These are phyloP conservation scores for Timema podura DNA, from an alignment of 2,888 invertebrate genomes.

Conservation along the genomic window DNA sequence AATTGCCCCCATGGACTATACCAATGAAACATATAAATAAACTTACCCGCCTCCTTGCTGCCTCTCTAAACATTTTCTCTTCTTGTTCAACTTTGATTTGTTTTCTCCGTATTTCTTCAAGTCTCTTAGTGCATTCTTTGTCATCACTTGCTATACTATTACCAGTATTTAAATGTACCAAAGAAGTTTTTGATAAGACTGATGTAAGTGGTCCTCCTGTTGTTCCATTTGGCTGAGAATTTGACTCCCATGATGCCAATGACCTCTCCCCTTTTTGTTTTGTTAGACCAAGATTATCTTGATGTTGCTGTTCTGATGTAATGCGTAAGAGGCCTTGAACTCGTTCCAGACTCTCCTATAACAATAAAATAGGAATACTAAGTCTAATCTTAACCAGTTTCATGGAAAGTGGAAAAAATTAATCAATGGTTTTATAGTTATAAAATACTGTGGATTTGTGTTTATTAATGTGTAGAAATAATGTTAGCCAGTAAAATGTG, in stretches of 20 bases:
- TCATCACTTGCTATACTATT: constrained; percentile 34
- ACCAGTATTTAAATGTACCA: not conserved
- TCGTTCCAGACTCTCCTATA: constrained; percentile 41
- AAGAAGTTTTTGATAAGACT: no score
- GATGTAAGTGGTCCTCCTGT: no score
- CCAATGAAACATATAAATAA: not conserved
- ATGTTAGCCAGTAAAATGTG: no score
- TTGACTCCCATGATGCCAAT: no score
- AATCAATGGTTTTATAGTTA: no score
- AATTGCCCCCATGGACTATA: no score
- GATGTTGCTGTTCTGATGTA: constrained; percentile 42
- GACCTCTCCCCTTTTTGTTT: not conserved
- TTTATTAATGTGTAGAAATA: no score
- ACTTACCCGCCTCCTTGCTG: constrained; percentile 42
- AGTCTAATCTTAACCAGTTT: no score
- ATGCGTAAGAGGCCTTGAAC: constrained; percentile 53
- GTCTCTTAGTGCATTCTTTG: constrained; percentile 48
- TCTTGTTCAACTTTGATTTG: constrained; percentile 51
- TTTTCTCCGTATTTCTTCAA: constrained; percentile 54
- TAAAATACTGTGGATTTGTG: no score
- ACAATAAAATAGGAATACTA: not conserved
- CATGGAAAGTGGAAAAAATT: no score
- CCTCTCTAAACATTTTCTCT: constrained; percentile 40
- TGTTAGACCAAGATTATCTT: not conserved
- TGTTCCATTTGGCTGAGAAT: no score